These are phyloP conservation scores for Trematocara macrostoma DNA, from an alignment of 2,113 vertebrate genomes.

Conservation along the genomic window DNA sequence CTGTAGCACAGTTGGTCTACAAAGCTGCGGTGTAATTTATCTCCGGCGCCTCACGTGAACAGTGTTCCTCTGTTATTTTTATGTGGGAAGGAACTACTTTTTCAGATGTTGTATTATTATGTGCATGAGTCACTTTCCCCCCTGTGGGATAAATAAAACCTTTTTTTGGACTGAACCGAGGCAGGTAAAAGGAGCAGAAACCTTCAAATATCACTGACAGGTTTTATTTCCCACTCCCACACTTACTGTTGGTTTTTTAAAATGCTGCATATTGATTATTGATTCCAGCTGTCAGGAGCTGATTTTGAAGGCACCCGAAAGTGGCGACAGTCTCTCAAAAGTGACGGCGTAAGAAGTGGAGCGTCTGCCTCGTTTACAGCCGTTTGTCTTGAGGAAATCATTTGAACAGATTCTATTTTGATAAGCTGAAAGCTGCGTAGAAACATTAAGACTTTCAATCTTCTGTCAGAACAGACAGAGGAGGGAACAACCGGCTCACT, in stretches of 20 bases:
- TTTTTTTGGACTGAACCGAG: not conserved
- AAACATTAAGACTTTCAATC: slow-evolving; percentile 32
- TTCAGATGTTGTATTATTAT: not conserved
- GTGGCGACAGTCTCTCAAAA: not conserved
- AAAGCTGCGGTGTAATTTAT: not conserved
- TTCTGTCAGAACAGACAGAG: slow-evolving; percentile 42
- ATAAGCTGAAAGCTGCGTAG: not conserved
- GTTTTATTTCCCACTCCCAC: not conserved
- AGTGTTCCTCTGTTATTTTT: not conserved
- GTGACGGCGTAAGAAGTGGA: not conserved
- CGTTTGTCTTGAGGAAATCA: slow-evolving; percentile 8
- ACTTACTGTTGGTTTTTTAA: not conserved
- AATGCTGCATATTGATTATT: slow-evolving; percentile 37
- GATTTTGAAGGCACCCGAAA: slow-evolving; percentile 11
- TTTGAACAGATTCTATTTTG: slow-evolving; percentile 35
- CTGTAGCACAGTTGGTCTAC: not conserved
- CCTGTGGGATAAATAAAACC: not conserved
- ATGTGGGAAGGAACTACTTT: not conserved
- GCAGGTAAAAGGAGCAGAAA: not conserved
- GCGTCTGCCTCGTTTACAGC: not conserved
- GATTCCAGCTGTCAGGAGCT: slow-evolving; percentile 22
- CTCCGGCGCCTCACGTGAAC: not conserved
- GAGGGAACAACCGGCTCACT: slow-evolving; percentile 11
- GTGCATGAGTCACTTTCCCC: not conserved
- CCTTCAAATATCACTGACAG: not conserved